Percentiles rank a stretch among this genome's conserved stretches.
These are phyloP conservation scores for Cyanoramphus novaezelandiae DNA, from an alignment of 2,113 vertebrate species.

Conservation along the genomic window DNA sequence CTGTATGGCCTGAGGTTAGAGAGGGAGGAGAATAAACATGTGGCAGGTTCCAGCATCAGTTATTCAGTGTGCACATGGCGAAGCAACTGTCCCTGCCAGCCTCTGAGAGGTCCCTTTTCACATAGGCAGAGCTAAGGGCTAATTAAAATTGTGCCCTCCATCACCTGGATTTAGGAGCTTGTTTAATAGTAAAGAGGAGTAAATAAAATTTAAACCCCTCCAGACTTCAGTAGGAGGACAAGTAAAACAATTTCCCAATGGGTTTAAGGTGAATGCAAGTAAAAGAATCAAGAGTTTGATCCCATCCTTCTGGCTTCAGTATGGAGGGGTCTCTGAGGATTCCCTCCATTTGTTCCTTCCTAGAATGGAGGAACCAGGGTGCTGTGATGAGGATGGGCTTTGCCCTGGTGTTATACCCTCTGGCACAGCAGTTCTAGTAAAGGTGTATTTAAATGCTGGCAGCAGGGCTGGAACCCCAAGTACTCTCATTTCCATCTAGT, in stretches of 20 bases:
- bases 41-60: background rate
- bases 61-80: background rate
- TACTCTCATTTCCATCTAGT: background rate
- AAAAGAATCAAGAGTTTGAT: background rate
- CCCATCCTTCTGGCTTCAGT: background rate
- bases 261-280: background rate
- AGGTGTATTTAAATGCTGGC: background rate
- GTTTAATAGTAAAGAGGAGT: background rate
- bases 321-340: background rate
- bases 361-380: background rate
- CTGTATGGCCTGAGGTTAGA: background rate
- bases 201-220: background rate
- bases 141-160: conserved; percentile 36
- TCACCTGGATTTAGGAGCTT: background rate
- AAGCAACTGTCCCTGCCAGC: background rate
- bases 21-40: background rate
- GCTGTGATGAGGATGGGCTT: background rate
- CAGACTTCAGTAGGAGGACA: background rate
- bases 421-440: background rate
- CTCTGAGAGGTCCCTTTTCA: background rate
- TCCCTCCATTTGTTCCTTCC: background rate
- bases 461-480: background rate
- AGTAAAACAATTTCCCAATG: background rate
- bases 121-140: background rate
- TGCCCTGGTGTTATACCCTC: background rate